Evolutionary conservation across 2,888 invertebrate genomes (phyloP), one percentile per base, ranked within the genome.

Genomic region (Linnaemya tessellans): DNA sequence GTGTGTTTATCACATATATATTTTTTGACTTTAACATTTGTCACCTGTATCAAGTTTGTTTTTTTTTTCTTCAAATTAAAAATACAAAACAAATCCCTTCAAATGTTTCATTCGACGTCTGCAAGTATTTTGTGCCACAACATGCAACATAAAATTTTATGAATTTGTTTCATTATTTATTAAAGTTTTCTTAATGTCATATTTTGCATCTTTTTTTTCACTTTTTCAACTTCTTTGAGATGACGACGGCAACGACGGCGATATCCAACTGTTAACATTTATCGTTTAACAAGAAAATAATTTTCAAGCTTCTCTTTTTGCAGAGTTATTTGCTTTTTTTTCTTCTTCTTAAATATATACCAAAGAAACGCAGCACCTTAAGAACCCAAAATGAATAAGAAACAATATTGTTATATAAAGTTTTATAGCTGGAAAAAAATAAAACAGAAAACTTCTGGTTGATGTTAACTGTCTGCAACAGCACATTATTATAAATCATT

Each of bases 191-290:
- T 82, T 71, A 82, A 77, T 82, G 77, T 77, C 82, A 82, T 73
- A 60, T 82, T 64, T n/a, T 71, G 60, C 11, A 43, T 49, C 35
- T 49, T 13, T 3, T 56, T 51, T 60, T 38, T 13, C 46, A 22
- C 4, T 20, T 4, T 18, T 41, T 49, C 8, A 43, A 58, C 10
- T 58, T 78, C 25, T 38, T 60, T 68, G 0, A 60, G 58, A 46
- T 78, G 67, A 77, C 49, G 75, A 64, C 54, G 70, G 67, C 79
- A 70, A 49, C 54, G 25, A 41, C 65, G 20, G 70, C 79, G 85
- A 82, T 85, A 85, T 85, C 85, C 85, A 82, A 85, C 85, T 85
- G 85, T 82, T 85, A 85, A 82, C 79, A 79, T 85, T 85, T 85
- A 85, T 85, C 75, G 85, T 82, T 85, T 71, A 82, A 80, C 82